Percentiles rank a stretch among this genome's conserved stretches.
phyloP scores from a whole-genome alignment of 2,113 vertebrate species.

The Chaenogobius annularis region DNA sequence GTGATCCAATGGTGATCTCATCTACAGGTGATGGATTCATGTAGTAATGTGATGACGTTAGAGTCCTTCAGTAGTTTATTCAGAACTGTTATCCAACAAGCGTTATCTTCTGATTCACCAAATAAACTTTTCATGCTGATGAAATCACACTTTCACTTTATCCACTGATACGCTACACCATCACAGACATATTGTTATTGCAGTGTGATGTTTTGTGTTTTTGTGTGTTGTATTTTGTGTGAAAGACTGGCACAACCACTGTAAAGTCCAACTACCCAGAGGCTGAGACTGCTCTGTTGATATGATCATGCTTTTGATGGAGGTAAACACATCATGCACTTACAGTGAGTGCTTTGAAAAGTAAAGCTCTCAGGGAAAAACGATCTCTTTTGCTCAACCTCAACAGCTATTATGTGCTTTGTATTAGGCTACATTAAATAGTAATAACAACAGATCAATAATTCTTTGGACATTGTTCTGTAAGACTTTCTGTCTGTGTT shows the following conservation, averaged over 20 bases:
- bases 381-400: conserved; percentile 46
- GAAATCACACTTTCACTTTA: conserved; percentile 8
- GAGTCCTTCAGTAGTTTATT: conserved; percentile 14
- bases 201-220: too few species aligned
- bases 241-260: neutral
- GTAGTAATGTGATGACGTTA: conserved; percentile 7
- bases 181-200: neutral
- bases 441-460: conserved; percentile 58
- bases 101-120: neutral
- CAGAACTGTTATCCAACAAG: conserved; percentile 32
- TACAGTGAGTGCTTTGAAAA: conserved; percentile 50
- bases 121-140: neutral
- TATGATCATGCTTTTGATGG: conserved; percentile 21
- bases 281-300: conserved; percentile 35
- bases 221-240: too few species aligned
- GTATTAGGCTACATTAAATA: conserved; percentile 53
- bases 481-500: too few species aligned
- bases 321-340: conserved; percentile 41
- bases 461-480: conserved; percentile 9
- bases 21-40: conserved; percentile 15
- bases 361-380: conserved; percentile 59
- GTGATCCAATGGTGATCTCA: conserved; percentile 23
- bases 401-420: conserved; percentile 45
- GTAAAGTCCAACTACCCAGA: neutral
- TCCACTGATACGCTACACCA: conserved; percentile 1